Conservation (phyloP, 2,888 invertebrate genomes). For the Limenitis camilla region DNA sequence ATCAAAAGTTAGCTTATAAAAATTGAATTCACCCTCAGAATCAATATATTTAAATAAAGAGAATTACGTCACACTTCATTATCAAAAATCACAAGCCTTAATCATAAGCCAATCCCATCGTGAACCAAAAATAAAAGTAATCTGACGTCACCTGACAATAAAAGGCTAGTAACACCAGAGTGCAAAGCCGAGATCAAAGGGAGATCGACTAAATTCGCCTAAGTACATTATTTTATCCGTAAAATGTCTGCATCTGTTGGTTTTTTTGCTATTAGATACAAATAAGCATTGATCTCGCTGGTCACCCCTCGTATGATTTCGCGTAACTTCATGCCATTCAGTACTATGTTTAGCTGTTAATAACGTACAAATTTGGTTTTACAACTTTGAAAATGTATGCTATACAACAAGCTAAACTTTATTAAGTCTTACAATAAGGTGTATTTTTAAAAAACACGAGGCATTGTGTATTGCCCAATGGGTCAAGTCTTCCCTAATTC, state of each 20-base stretch:
- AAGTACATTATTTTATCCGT: slow-evolving; percentile 73
- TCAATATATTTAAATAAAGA: slow-evolving; percentile 32
- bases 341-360: slow-evolving; percentile 9
- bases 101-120: slow-evolving; percentile 43
- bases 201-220: slow-evolving; percentile 61
- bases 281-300: slow-evolving; percentile 64
- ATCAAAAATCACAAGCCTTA: slow-evolving; percentile 28
- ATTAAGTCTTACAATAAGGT: neutral
- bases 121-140: slow-evolving; percentile 35
- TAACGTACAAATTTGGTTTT: slow-evolving; percentile 10
- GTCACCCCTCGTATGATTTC: slow-evolving; percentile 39
- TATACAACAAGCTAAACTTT: slow-evolving; percentile 11
- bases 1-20: too few species aligned
- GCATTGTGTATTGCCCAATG: slow-evolving; percentile 32
- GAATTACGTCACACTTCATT: slow-evolving; percentile 42
- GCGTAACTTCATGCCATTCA: slow-evolving; percentile 11
- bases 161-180: slow-evolving; percentile 31
- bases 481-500: slow-evolving; percentile 66
- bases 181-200: slow-evolving; percentile 61
- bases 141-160: slow-evolving; percentile 38
- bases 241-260: slow-evolving; percentile 72
- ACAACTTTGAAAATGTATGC: neutral
- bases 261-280: slow-evolving; percentile 70
- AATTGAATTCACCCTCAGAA: too few species aligned
- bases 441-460: slow-evolving; percentile 10